Percentiles rank a stretch among this genome's conserved stretches.
These are phyloP conservation scores for Proales similis DNA, from an alignment of 1,140 invertebrate species.

Conservation along the genomic window DNA sequence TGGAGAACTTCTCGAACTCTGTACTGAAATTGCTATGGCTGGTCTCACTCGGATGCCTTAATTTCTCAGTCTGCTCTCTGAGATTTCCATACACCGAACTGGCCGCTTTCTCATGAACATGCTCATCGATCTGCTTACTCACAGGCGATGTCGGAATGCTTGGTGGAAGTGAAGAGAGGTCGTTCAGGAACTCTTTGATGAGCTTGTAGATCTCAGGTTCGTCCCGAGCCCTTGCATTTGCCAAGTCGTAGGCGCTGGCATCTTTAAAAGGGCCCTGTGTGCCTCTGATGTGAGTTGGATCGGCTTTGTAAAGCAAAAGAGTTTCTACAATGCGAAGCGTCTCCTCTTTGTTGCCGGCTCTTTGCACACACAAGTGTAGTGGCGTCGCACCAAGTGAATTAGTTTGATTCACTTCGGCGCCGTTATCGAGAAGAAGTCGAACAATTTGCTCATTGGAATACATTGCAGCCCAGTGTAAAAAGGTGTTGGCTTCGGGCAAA, in stretches of 20 bases:
- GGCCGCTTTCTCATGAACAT: background rate
- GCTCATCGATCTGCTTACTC: background rate
- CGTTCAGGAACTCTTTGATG: conserved; percentile 16
- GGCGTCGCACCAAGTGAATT: conserved; percentile 27
- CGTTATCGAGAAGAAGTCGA: conserved; percentile 22
- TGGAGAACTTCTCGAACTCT: conserved; percentile 16
- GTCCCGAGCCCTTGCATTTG: background rate
- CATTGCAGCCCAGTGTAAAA: conserved; percentile 32
- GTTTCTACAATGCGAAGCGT: conserved; percentile 29
- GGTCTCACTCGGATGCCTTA: no score
- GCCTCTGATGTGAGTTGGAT: conserved; percentile 9
- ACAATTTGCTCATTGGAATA: conserved; percentile 24
- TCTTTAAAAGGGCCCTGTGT: conserved; percentile 5
- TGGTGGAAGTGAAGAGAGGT: background rate
- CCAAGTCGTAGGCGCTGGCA: background rate
- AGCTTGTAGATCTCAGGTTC: conserved; percentile 25
- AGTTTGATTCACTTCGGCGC: background rate
- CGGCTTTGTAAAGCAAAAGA: conserved; percentile 16
- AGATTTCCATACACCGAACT: no score
- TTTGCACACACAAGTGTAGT: conserved; percentile 4
- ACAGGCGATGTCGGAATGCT: conserved; percentile 4
- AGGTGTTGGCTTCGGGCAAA: conserved; percentile 23
- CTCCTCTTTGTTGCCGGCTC: conserved; percentile 2
- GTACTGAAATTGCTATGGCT: background rate
- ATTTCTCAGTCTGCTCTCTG: no score